Conservation (phyloP, 2,113 vertebrate species). For the Cottus gobio region DNA sequence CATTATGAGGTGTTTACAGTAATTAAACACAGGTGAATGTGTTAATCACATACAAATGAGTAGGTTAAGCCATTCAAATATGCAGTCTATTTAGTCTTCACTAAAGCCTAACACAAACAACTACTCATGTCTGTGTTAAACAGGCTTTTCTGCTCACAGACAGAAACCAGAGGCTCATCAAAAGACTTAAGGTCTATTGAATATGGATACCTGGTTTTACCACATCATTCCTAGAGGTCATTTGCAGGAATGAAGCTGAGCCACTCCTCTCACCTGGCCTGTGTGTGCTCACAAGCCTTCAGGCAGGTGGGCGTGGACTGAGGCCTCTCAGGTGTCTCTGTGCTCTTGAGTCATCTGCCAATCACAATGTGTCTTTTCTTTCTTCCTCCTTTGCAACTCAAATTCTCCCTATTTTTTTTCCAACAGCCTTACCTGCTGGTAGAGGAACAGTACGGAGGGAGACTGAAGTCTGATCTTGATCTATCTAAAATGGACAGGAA, state of each 20-base stretch:
- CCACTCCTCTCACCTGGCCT: constrained; percentile 57
- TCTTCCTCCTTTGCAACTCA: constrained; percentile 38
- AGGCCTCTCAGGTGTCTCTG: constrained; percentile 71
- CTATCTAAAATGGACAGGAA: constrained; percentile 41
- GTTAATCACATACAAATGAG: neutral
- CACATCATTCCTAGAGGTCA: constrained; percentile 38
- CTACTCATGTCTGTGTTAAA: constrained; percentile 2
- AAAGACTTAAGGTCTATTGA: neutral
- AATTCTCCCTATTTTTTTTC: neutral
- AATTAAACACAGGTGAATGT: neutral
- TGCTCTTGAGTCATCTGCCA: constrained; percentile 58
- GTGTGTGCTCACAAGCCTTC: constrained; percentile 49
- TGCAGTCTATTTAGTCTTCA: neutral
- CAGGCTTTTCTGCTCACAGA: constrained; percentile 12
- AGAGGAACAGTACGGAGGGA: constrained; percentile 8
- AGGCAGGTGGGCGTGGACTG: constrained; percentile 56
- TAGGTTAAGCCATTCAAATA: neutral
- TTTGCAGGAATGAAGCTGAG: constrained; percentile 61
- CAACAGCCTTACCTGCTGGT: constrained; percentile 1
- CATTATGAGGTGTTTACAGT: neutral
- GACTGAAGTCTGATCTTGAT: constrained; percentile 15
- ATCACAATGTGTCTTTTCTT: constrained; percentile 54
- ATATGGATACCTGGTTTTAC: constrained; percentile 50
- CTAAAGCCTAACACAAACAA: neutral
- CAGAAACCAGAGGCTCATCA: neutral